Conservation (phyloP, 2,113 vertebrate genomes). For the Dissostichus mawsoni region DNA sequence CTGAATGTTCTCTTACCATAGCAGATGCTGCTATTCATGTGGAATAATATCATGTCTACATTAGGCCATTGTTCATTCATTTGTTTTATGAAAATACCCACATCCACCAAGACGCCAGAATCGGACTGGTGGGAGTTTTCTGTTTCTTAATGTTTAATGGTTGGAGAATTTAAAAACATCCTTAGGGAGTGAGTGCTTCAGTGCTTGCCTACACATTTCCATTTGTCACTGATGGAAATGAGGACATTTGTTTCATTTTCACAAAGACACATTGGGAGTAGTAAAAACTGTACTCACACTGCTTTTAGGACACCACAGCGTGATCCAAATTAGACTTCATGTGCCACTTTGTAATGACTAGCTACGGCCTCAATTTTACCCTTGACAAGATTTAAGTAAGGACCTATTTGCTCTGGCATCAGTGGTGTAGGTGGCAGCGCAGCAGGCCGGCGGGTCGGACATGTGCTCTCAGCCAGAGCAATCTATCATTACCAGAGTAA, state of each 20-base stretch:
- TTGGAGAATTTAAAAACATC: constrained; percentile 60
- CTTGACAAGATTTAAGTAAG: constrained; percentile 78
- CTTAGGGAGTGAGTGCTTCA: constrained; percentile 38
- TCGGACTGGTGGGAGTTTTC: constrained; percentile 55
- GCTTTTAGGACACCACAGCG: constrained; percentile 62
- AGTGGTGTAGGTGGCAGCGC: constrained; percentile 74
- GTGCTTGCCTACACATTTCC: constrained; percentile 46
- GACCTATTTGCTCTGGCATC: constrained; percentile 74
- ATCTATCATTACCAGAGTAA: constrained; percentile 82
- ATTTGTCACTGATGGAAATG: constrained; percentile 69
- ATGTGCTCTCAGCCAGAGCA: constrained; percentile 71
- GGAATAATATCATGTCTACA: constrained; percentile 12
- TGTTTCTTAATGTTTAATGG: constrained; percentile 54
- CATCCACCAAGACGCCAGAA: constrained; percentile 18
- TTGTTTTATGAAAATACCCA: constrained; percentile 52
- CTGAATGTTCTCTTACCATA: constrained; percentile 20
- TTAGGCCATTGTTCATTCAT: constrained; percentile 39
- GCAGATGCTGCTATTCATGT: constrained; percentile 15
- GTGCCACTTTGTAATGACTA: constrained; percentile 80
- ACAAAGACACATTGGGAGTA: constrained; percentile 52
- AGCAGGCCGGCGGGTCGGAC: constrained; percentile 62
- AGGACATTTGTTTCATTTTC: constrained; percentile 71
- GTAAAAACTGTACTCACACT: constrained; percentile 46
- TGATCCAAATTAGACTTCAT: constrained; percentile 76
- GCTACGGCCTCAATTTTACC: constrained; percentile 77